phyloP scores from a whole-genome alignment of 2,888 invertebrate species.

The Lasioglossum vierecki region DNA sequence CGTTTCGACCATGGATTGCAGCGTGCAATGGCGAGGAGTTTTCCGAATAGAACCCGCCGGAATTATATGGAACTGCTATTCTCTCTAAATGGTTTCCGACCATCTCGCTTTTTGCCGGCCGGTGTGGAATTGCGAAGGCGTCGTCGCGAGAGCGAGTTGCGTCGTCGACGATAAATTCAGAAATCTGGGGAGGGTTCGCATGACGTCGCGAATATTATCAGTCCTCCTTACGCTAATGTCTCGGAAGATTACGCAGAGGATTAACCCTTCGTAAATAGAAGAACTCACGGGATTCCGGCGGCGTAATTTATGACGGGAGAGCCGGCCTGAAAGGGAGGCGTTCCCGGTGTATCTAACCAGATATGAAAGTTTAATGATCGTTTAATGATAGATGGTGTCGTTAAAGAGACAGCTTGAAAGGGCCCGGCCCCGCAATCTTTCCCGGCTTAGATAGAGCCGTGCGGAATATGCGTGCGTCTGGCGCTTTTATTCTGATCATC shows the following conservation, averaged over 20 bases:
- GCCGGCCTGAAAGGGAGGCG: constrained; percentile 30
- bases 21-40: background rate
- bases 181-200: constrained; percentile 27
- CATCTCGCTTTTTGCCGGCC: background rate
- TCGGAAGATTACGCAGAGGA: constrained; percentile 50
- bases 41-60: background rate
- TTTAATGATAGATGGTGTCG: constrained; percentile 56
- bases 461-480: constrained; percentile 4
- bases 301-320: constrained; percentile 43
- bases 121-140: background rate
- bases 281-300: constrained; percentile 45
- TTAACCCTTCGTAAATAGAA: constrained; percentile 55
- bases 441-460: background rate
- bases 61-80: background rate
- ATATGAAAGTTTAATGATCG: constrained; percentile 59
- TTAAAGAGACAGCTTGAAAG: constrained; percentile 38
- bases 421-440: constrained; percentile 12
- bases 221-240: constrained; percentile 50
- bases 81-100: background rate
- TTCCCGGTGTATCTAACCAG: constrained; percentile 42
- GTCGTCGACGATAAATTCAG: constrained; percentile 42
- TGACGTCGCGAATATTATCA: constrained; percentile 49
- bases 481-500: background rate
- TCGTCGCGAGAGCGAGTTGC: background rate
- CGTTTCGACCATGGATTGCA: background rate